Evolutionary conservation across 2,888 invertebrate species (phyloP), one percentile per base, ranked within the genome.

Genomic region (Pristionchus japonicus): DNA sequence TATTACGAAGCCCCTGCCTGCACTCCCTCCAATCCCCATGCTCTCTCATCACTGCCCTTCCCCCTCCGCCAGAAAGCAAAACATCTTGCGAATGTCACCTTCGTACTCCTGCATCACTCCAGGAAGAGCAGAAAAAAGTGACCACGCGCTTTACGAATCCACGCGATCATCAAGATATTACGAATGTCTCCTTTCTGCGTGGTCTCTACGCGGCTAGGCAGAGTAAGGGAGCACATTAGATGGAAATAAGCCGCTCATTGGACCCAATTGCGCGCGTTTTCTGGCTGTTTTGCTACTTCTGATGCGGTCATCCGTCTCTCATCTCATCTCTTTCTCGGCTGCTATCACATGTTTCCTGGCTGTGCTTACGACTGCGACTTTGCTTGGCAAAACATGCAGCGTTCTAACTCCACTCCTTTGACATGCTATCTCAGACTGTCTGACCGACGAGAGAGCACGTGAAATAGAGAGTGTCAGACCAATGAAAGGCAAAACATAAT

Each of bases 1-100:
- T 77, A 77, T 77, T 77, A 77, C 43, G 77, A 77, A 77, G 43
- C 77, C 77, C n/a, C 3, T 13, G 4, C 3, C 17, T 15, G n/a
- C n/a, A n/a, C n/a, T n/a, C n/a, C n/a, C 27, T 1, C 11, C 1
- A 0, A 23, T 40, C n/a, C n/a, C 43, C 43, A 43, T 77, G 20
- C 17, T 3, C 43, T 77, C 77, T 77, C 77, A 27, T 20, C n/a
- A 57, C 57, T n/a, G 13, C 77, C 20, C 43, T 7, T 47, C n/a
- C 27, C 43, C 77, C 34, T 67, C 13, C 34, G 11, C 1, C 43
- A 23, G 27, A 20, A n/a, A 70, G 70, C 37, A 70, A 77, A 77
- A 77, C 77, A 77, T 43, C 37, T 20, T 20, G 17, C 27, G 43
- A 77, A 77, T 77, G 77, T 77, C 77, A 77, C 77, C 77, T 43